A percentile compares a stretch with the other conserved stretches of the same genome.
Evolutionary conservation across 2,888 invertebrate species (phyloP).

Genomic region (Agonopterix alstromeriana): DNA sequence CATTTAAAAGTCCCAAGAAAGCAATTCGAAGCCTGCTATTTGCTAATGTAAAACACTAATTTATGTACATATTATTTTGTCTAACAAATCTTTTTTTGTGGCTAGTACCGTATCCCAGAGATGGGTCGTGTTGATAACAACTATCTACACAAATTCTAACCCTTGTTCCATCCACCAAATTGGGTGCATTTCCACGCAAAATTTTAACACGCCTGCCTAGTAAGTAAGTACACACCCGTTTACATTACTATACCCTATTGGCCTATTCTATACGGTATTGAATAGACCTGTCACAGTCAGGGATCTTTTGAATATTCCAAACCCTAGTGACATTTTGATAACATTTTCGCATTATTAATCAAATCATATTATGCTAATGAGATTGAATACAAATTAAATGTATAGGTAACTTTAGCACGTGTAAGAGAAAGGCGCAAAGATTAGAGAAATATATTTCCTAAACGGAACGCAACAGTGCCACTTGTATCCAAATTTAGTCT

Average conservation of each 20-base stretch:
- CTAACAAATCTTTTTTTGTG: constrained; percentile 31
- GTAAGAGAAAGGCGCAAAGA: neutral
- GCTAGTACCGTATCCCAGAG: constrained; percentile 41
- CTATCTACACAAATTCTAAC: constrained; percentile 68
- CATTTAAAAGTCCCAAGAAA: no score
- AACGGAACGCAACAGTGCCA: neutral
- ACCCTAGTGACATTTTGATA: no score
- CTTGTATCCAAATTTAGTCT: neutral
- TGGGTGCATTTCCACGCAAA: constrained; percentile 65
- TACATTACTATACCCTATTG: constrained; percentile 17
- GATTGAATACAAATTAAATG: neutral
- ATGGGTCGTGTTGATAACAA: constrained; percentile 62
- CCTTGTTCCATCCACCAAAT: constrained; percentile 65
- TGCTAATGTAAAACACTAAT: neutral
- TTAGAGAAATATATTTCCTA: neutral
- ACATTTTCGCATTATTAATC: no score
- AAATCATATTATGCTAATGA: neutral
- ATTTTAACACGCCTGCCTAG: constrained; percentile 54
- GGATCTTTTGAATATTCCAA: neutral
- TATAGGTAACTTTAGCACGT: neutral
- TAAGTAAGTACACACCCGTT: constrained; percentile 43
- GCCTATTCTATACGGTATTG: neutral
- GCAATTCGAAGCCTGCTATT: no score
- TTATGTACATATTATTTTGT: neutral
- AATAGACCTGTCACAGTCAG: neutral